phyloP scores from a whole-genome alignment of 2,113 vertebrate species.

The Arenaria interpres region DNA sequence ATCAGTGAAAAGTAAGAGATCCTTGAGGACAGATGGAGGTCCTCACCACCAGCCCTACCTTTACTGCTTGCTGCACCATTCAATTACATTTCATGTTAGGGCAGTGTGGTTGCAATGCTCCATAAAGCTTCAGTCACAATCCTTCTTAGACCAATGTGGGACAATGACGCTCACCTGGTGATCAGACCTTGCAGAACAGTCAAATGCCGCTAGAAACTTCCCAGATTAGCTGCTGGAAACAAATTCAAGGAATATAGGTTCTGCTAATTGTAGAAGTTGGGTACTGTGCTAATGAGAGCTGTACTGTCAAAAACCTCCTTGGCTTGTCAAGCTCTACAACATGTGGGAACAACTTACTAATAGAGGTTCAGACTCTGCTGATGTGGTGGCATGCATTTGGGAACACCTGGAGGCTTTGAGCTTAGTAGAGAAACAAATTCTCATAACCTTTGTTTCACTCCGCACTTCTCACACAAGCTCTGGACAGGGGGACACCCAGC shows the following conservation, averaged over 20 bases:
- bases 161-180: fast-evolving
- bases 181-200: background rate
- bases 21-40: background rate
- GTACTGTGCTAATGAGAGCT: background rate
- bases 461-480: background rate
- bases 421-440: background rate
- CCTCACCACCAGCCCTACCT: background rate
- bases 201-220: background rate
- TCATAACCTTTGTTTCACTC: background rate
- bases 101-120: background rate
- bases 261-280: background rate
- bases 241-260: background rate
- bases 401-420: background rate
- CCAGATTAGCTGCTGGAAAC: background rate
- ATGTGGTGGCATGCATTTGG: background rate
- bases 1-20: background rate
- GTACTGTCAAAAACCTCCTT: background rate
- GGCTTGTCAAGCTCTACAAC: background rate
- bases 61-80: background rate
- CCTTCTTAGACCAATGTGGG: background rate
- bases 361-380: background rate
- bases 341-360: background rate
- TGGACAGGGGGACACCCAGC: background rate
- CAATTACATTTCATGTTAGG: background rate
- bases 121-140: background rate